Base-by-base conservation (phyloP, 2,888 invertebrate genomes). In the Leucophenga montana region DNA sequence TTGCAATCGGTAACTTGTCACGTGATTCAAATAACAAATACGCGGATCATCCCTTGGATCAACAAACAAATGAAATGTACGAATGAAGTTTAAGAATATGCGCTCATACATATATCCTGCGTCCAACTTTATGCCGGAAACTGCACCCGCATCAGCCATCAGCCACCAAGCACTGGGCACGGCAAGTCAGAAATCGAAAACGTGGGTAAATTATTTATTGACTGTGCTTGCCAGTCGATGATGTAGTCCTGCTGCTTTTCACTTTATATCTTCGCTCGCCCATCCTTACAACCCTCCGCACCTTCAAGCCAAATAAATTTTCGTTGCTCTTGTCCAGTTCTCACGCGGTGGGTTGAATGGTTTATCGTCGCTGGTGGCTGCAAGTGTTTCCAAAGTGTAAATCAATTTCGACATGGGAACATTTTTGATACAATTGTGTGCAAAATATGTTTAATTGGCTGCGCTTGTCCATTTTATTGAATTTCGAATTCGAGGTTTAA, bases 11-110 rank as follows among this genome's bases (percentile, higher is more conserved):
- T 82, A 85, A 85, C 84, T 85, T 85, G 86, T 85, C 85, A 85
- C 85, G 85, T 85, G 85, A 85, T 85, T 85, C 85, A 77, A 85
- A 83, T 78, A 85, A 85, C 85, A 85, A 84, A 81, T 78, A 27
- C 59, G 74, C 62, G 81, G 85, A 85, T 85, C 85, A 85, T 85
- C 85, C 85, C 85, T 77, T 85, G 80, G 77, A 71, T 67, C 73
- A 70, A 71, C 61, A 75, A 64, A 48, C 46, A 64, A n/a, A 33
- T 20, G 67, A 48, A 48, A 48, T 16, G 48, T 48, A 31, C 31
- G 31, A 18, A 1, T 13, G 14, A 22, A 3, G 20, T n/a, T n/a
- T 70, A 71, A 69, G 57, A 3, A 62, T 48, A 44, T 61, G 61
- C n/a, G n/a, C n/a, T n/a, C n/a, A n/a, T n/a, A n/a, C n/a, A n/a